Evolutionary conservation across 1,140 invertebrate genomes (phyloP), one percentile per base, ranked within the genome.

Genomic region (Cotesia glomerata): DNA sequence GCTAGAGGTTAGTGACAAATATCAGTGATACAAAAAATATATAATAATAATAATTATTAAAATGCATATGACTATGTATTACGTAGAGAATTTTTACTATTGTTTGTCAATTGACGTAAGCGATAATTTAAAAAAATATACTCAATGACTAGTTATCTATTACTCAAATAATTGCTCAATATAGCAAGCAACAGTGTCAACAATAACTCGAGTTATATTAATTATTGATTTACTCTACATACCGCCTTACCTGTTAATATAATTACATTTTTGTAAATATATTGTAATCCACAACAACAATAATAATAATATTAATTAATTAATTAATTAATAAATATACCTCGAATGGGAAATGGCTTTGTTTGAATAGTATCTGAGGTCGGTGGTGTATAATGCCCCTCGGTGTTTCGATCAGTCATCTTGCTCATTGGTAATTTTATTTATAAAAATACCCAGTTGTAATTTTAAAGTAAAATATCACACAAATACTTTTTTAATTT

Each of bases 281-380:
- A 26, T 26, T 2, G 1, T 26, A 26, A 26, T 26, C 26, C 1
- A 26, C 3, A 26, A 26, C 3, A 26, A 26, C 3, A 26, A 26
- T 14, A 1, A 14, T 39, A 18, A 59, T 45, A 70, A 51, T 39
- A 14, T 9, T 1, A 26, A 9, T 5, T 72, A 75, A 72, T 26
- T 26, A 26, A 26, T 26, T 68, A 72, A 58, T 70, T 69, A 45
- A 69, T 73, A 65, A 67, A 80, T 80, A 88, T 88, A 91, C 93
- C 93, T 89, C 93, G 89, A 66, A 95, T 93, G 16, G 93, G 94
- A 83, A 95, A 95, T 49, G 93, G 93, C 87, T 95, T 95, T 8
- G 94, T 95, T 89, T 94, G 93, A 62, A 95, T 93, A 13, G 93
- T 95, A 80, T 94, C 93, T 36, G 92, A 91, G 26, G 91, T 93